Evolutionary conservation across 2,888 invertebrate genomes (phyloP), one percentile per base, ranked within the genome.

Genomic region (Eupithecia vulgata): DNA sequence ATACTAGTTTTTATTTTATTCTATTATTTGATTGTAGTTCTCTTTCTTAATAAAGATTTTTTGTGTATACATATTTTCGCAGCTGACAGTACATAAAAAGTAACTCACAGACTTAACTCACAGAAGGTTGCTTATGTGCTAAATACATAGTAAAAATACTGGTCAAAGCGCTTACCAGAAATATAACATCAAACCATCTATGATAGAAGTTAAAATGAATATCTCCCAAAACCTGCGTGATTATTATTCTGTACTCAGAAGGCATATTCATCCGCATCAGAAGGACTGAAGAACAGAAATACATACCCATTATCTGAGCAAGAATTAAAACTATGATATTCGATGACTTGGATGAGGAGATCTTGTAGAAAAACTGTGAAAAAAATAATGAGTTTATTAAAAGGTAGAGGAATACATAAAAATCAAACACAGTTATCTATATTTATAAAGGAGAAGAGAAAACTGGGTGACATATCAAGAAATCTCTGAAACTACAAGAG

Each of bases 301-400:
- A 99, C 99, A 99, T 99, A 57, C 99, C 99, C 99, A 99, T 99
- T 82, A 99, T 98, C 94, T 99, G 99, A 1, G 99, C 99, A 62
- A 99, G 94, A 78, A 99, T 97, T 68, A 99, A 91, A 5, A 99
- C 99, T 81, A 99, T 99, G 72, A 99, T 97, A 89, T 99, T 99
- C 13, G 99, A 99, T 5, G 99, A 99, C 91, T 99, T 99, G 81
- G 98, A 99, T 82, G 99, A 99, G 0, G 99, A 99, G 85, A 99
- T 99, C 84, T 99, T 98, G 94, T 99, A 99, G 95, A 99, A 99
- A 90, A 99, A 99, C 98, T 99, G 95, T 0, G 87, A 85, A 67
- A 77, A 76, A 52, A 66, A 64, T 30, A 30, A 3, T n/a, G n/a
- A 30, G 30, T 30, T 30, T 30, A 30, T 1, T 30, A 30, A 30